phyloP scores from a whole-genome alignment of 2,113 vertebrate genomes.

The Hipposideros armiger region DNA sequence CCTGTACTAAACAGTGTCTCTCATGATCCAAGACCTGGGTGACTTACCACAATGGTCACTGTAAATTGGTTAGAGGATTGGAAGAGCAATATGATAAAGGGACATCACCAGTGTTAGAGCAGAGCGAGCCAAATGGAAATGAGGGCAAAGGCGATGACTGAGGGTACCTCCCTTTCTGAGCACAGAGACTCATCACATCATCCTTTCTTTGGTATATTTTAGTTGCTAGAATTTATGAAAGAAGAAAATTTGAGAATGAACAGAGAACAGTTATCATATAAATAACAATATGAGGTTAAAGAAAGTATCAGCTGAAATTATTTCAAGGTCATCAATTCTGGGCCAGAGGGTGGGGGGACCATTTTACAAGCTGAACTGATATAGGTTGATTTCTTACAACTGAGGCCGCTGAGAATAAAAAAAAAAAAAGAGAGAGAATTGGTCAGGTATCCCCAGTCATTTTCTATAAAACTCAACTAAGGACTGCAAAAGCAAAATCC shows the following conservation, averaged over 20 bases:
- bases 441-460: background rate
- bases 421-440: background rate
- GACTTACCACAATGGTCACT: background rate
- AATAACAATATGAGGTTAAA: background rate
- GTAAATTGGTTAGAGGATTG: background rate
- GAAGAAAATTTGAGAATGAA: background rate
- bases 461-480: background rate
- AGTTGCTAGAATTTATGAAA: background rate
- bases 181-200: accelerated
- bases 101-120: accelerated
- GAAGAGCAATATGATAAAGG: background rate
- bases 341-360: background rate
- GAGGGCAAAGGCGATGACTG: accelerated
- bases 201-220: background rate
- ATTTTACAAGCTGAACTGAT: background rate
- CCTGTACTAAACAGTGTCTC: background rate
- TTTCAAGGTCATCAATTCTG: background rate
- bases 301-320: background rate
- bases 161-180: background rate
- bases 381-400: background rate
- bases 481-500: background rate
- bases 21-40: background rate
- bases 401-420: background rate
- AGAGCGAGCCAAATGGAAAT: background rate
- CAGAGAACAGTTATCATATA: background rate